Conservation (phyloP, 2,888 invertebrate genomes). For the Agelastica alni region DNA sequence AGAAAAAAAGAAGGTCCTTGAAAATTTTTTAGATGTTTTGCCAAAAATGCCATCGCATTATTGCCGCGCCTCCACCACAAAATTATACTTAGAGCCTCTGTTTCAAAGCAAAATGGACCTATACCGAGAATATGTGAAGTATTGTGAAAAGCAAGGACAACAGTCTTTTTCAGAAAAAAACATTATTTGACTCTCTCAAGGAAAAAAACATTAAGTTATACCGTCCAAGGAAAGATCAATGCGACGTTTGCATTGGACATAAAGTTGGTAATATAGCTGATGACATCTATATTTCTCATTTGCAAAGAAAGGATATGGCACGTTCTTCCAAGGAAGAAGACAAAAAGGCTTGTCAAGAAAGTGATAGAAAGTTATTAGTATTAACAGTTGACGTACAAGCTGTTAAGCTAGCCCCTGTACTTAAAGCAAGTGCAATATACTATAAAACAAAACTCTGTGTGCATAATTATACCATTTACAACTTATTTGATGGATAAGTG, state of each 20-base stretch:
- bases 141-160: slow-evolving; percentile 6
- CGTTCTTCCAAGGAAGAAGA: too few species aligned
- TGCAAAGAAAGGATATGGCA: too few species aligned
- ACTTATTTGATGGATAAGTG: too few species aligned
- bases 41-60: slow-evolving; percentile 17
- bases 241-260: slow-evolving; percentile 3
- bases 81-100: slow-evolving; percentile 10
- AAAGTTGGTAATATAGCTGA: not conserved
- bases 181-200: not conserved
- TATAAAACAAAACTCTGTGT: too few species aligned
- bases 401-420: too few species aligned
- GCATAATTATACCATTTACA: too few species aligned
- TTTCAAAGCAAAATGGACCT: slow-evolving; percentile 14
- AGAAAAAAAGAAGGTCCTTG: slow-evolving; percentile 1
- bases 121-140: slow-evolving; percentile 8
- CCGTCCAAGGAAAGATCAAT: slow-evolving; percentile 13
- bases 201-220: slow-evolving; percentile 1
- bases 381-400: too few species aligned
- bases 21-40: slow-evolving; percentile 7
- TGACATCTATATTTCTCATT: too few species aligned
- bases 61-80: slow-evolving; percentile 11
- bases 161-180: not conserved
- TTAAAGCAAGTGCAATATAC: too few species aligned
- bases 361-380: too few species aligned
- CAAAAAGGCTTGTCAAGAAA: too few species aligned